phyloP scores from a whole-genome alignment of 2,797 vertebrate genomes.

The Emydoidea blandingii region DNA sequence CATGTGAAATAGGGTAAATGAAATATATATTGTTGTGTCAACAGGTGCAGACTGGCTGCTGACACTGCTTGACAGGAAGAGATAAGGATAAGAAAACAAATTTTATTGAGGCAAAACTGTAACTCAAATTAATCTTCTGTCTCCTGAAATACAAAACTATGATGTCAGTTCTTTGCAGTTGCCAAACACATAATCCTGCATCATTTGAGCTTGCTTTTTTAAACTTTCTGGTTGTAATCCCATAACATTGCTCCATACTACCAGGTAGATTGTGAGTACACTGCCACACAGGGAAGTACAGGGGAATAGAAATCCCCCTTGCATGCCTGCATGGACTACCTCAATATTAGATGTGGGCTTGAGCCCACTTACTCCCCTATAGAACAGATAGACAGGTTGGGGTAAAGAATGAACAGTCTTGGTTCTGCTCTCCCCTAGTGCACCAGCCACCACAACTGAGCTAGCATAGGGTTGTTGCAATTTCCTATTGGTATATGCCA shows the following conservation, averaged over 20 bases:
- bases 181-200: neutral
- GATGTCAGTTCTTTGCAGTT: neutral
- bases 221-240: neutral
- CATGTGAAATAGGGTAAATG: slow-evolving; percentile 47
- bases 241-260: neutral
- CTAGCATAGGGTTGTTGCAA: neutral
- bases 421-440: neutral
- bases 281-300: neutral
- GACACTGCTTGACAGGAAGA: slow-evolving; percentile 11
- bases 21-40: slow-evolving; percentile 32
- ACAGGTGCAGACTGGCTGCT: neutral
- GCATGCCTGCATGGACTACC: rapidly evolving
- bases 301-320: neutral
- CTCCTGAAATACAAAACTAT: neutral
- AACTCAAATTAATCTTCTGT: neutral
- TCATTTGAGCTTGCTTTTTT: neutral
- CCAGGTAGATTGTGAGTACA: neutral
- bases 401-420: neutral
- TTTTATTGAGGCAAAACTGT: neutral
- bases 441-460: neutral
- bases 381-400: neutral
- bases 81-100: neutral
- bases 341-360: neutral
- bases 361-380: neutral
- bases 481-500: neutral